Evolutionary conservation across 2,797 vertebrate genomes (phyloP), one percentile per base, ranked within the genome.

Genomic region (Melopsittacus undulatus): DNA sequence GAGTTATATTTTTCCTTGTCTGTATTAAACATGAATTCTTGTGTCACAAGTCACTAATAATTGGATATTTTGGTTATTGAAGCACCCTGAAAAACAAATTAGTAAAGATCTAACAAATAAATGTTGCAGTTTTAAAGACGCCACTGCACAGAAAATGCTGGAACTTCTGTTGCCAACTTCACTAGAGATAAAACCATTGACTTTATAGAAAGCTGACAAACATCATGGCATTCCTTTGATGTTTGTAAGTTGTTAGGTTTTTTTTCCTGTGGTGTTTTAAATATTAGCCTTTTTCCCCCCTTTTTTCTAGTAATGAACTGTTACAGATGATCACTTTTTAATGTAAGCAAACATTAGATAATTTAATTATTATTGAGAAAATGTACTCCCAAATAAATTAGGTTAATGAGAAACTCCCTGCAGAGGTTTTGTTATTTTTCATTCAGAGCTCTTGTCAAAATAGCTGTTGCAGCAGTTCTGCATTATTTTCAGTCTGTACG

Each of bases 361-460:
- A 97, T 97, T 97, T 97, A 89, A 94, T 94, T 92, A 97, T 96
- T 95, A 90, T 95, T 97, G 94, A 94, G 89, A 95, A 97, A 97
- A 95, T 88, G 88, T 95, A 79, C 68, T 97, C 87, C 90, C 92
- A 97, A 97, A 97, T 97, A 97, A 97, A 97, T 96, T 92, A 76
- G 96, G 97, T 95, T 97, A 97, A 96, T 97, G 94, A 94, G 93
- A 93, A 96, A 89, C 96, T 96, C 95, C 96, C 94, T 96, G 80
- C 59, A 93, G 95, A 97, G 89, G 75, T 97, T 97, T 97, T 97
- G 68, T 90, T 95, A 95, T 96, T 93, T 96, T 96, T 96, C 92
- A 92, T 92, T 97, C 94, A 96, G 94, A 97, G 87, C 90, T 85
- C 76, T 95, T 96, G 81, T 95, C 94, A 96, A 94, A 91, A 62